Conservation (phyloP, 1,140 invertebrate species). For the Solenopsis invicta region DNA sequence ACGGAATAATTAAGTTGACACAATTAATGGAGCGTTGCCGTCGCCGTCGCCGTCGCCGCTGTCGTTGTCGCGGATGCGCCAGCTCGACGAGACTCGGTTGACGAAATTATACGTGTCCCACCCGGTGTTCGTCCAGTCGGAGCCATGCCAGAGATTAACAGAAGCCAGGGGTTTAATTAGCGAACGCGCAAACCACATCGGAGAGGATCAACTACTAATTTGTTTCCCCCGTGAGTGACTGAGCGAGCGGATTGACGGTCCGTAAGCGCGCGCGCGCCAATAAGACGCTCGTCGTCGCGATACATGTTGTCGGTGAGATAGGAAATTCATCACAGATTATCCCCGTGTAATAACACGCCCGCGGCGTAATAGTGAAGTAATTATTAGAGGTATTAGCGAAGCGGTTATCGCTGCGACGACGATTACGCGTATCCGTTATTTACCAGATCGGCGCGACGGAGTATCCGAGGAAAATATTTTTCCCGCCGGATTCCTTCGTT, state of each 20-base stretch:
- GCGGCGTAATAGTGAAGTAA: constrained; percentile 33
- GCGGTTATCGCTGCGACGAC: background rate
- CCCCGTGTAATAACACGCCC: constrained; percentile 26
- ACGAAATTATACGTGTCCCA: constrained; percentile 44
- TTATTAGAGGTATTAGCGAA: constrained; percentile 39
- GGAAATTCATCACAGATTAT: constrained; percentile 47
- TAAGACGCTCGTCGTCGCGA: constrained; percentile 12
- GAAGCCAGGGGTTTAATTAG: constrained; percentile 62
- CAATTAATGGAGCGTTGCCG: constrained; percentile 41
- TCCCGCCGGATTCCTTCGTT: background rate
- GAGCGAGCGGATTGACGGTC: constrained; percentile 5
- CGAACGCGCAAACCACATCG: constrained; percentile 30
- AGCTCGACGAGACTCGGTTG: constrained; percentile 6
- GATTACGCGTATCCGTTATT: constrained; percentile 42
- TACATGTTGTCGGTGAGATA: background rate
- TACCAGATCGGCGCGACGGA: background rate
- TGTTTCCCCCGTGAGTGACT: constrained; percentile 19
- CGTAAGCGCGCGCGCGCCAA: background rate
- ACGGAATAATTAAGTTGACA: constrained; percentile 52
- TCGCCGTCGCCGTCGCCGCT: background rate
- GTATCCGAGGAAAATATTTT: background rate
- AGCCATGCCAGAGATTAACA: constrained; percentile 60
- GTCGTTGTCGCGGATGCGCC: background rate
- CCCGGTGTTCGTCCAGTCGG: background rate
- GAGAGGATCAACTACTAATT: constrained; percentile 39